Evolutionary conservation across 2,888 invertebrate genomes (phyloP).

Genomic region (Rotaria sp.): DNA sequence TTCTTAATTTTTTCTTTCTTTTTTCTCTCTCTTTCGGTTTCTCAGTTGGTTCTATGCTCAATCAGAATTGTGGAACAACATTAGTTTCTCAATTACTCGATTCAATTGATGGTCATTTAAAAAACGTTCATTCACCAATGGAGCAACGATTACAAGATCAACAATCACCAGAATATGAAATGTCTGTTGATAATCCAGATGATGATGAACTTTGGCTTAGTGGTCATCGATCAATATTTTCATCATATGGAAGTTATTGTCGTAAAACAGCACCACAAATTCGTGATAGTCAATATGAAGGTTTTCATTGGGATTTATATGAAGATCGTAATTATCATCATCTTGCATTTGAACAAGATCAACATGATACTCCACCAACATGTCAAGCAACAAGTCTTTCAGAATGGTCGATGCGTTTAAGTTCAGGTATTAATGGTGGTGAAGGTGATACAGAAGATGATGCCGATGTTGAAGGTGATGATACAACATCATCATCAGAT

Average conservation of each 20-base stretch:
- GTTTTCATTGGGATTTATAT: constrained; percentile 26
- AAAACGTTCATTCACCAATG: background rate
- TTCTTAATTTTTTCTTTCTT: background rate
- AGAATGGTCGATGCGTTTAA: constrained; percentile 17
- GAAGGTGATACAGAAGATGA: background rate
- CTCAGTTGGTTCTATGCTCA: background rate
- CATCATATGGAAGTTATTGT: background rate
- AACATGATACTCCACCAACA: background rate
- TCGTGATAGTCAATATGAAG: background rate
- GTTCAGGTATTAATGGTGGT: background rate
- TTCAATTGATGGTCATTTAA: background rate
- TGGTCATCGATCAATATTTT: constrained; percentile 11
- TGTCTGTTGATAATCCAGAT: constrained; percentile 23
- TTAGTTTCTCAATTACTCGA: constrained; percentile 25
- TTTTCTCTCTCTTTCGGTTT: background rate
- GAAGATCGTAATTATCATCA: background rate
- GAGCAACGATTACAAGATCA: background rate
- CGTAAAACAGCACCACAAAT: constrained; percentile 15
- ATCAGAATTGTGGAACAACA: constrained; percentile 8
- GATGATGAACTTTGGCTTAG: constrained; percentile 28
- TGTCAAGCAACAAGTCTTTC: constrained; percentile 7
- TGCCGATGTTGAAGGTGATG: constrained; percentile 10
- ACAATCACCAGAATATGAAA: background rate
- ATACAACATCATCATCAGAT: background rate
- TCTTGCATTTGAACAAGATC: constrained; percentile 13